These are phyloP conservation scores for Sturmia bella DNA, from an alignment of 2,888 invertebrate genomes.

Conservation along the genomic window DNA sequence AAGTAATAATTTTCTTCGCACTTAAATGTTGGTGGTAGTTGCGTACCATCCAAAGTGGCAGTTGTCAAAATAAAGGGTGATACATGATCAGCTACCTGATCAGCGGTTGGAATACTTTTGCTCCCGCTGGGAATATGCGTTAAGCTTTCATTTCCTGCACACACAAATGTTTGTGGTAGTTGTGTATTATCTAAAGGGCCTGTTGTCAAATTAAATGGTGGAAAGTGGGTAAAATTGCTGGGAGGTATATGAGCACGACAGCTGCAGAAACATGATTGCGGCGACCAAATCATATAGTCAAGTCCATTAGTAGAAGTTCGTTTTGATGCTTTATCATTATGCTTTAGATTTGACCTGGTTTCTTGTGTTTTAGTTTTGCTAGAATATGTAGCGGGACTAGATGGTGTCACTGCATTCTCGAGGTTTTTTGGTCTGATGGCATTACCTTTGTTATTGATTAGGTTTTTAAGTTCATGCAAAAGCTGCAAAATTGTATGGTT, in stretches of 20 bases:
- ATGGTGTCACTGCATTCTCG: background rate
- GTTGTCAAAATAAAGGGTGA: too few species aligned
- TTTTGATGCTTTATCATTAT: background rate
- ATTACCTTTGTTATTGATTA: constrained; percentile 59
- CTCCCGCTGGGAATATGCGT: background rate
- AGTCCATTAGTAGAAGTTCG: background rate
- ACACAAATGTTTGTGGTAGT: constrained; percentile 2
- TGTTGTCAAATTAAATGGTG: constrained; percentile 9
- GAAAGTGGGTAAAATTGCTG: constrained; percentile 1
- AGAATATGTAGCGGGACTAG: background rate
- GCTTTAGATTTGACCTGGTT: background rate
- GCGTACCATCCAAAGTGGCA: too few species aligned
- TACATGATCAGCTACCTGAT: background rate
- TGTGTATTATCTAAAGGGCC: too few species aligned
- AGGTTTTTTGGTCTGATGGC: constrained; percentile 8
- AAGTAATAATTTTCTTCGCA: constrained; percentile 3
- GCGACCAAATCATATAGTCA: background rate
- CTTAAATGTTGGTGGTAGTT: background rate
- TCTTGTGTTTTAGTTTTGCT: background rate
- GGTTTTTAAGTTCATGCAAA: constrained; percentile 65
- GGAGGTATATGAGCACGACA: background rate
- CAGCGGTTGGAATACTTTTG: background rate
- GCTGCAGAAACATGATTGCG: constrained; percentile 21
- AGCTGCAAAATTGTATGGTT: constrained; percentile 62
- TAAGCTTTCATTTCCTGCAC: background rate